Base-by-base conservation (phyloP, 2,113 vertebrate genomes). In the Leptocoma aspasia region DNA sequence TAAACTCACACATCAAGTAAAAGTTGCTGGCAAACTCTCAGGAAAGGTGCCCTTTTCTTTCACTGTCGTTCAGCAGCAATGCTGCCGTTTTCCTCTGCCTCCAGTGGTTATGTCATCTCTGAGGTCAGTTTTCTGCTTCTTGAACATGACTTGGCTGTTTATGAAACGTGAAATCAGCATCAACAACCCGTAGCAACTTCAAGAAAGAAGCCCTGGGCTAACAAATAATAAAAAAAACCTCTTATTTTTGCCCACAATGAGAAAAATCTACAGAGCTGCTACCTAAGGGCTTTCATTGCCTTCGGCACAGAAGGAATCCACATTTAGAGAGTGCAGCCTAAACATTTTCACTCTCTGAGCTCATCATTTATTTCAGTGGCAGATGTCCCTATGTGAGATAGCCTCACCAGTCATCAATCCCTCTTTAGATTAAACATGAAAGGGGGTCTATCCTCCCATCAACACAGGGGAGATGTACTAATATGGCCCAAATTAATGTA, bases 211-310 rank as follows among this genome's bases (percentile, higher is more conserved):
- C 95, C 95, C 90, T 97, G 95, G 94, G 97, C 97, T 96, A 97
- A 91, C 89, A 96, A 90, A 97, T 80, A 89, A 80, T 82, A 82
- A 82, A 87, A 78, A 78, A 90, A 96, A 61, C 0, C 6, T 53
- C 42, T 86, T 72, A 81, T 75, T 95, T 91, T 86, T 64, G n/a
- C 85, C 89, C 92, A 90, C 95, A 92, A 90, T 86, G 87, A 96
- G 82, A 91, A 96, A 95, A 94, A 94, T 70, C 89, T 95, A 97
- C 92, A 95, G 86, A 96, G 95, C 79, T 8, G n/a, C 86, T 82
- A 97, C 96, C 95, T 96, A 95, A 97, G 96, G 96, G 96, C 94
- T 96, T 96, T 95, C 89, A 93, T 94, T 95, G 96, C 96, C 97
- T 92, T 96, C 49, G 89, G 96, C 95, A 94, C 82, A 86, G 90